Base-by-base conservation (phyloP, 2,113 vertebrate genomes). In the Columbina picui region DNA sequence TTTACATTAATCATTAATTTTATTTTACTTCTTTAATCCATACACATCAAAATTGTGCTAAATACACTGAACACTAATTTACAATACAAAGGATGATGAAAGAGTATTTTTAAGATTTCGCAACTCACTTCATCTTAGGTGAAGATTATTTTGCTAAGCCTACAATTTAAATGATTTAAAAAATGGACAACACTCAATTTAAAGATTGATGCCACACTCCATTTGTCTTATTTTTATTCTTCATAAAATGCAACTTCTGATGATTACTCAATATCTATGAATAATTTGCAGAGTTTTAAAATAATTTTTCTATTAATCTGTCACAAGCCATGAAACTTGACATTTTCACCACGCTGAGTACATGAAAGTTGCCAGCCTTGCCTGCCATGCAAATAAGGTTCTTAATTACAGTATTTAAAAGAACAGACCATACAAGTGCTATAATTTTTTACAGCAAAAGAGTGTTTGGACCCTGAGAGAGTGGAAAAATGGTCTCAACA, bases 281-380 rank as follows among this genome's bases (percentile, higher is more conserved):
- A 96, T 96, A 94, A 95, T 82, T 89, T 95, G 56, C 43, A 64
- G 75, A 88, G 92, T 81, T 94, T 95, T 93, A 78, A 94, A 97
- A 95, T 76, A 87, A 67, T 94, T 92, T 96, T 94, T 96, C 89
- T 97, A 96, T 97, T 95, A 96, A 94, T 96, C 95, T 94, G 89
- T 93, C 94, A 94, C 63, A 92, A 95, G 47, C 78, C 83, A 91
- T 89, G 84, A 93, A 96, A 95, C 77, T 89, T 96, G 89, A 96
- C 94, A 95, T 94, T 95, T 96, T 94, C 84, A 96, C 75, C 94
- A 96, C 0, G n/a, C 74, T 89, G 91, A 95, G 87, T 85, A 82
- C 84, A 78, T 93, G 91, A 89, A 96, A 95, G 94, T 82, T 91
- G 61, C 92, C 92, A 91, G 83, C 53, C 82, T 95, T 97, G 60